Percentiles rank a stretch among this genome's conserved stretches.
These are phyloP conservation scores for Idaea biselata DNA, from an alignment of 2,888 invertebrate genomes.

Conservation along the genomic window DNA sequence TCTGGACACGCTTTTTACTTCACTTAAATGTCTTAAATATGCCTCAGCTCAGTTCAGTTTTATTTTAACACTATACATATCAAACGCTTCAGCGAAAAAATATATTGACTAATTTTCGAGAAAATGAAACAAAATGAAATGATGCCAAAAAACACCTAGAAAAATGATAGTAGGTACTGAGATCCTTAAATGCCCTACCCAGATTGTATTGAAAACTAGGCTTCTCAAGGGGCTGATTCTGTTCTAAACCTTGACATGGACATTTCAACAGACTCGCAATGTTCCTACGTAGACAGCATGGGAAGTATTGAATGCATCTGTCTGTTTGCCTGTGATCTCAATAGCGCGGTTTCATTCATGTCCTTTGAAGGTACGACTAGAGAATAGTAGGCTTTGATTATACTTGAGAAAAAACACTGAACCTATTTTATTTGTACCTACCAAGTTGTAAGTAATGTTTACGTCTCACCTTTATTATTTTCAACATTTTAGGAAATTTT, in stretches of 20 bases:
- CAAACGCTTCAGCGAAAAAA: no score
- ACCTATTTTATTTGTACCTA: constrained; percentile 3
- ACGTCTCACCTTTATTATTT: no score
- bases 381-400: constrained; percentile 20
- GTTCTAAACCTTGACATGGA: constrained; percentile 21
- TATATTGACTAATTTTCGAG: no score
- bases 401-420: constrained; percentile 18
- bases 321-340: constrained; percentile 45
- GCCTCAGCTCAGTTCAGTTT: no score
- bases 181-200: background rate
- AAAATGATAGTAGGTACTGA: background rate
- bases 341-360: constrained; percentile 45
- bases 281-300: constrained; percentile 36
- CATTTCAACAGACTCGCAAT: constrained; percentile 23
- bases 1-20: no score
- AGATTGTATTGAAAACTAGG: background rate
- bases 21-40: no score
- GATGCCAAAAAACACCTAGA: no score
- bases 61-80: no score
- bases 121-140: no score
- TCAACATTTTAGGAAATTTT: no score
- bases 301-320: constrained; percentile 61
- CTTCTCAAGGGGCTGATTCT: constrained; percentile 13
- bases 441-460: constrained; percentile 10
- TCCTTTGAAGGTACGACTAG: constrained; percentile 26